These are phyloP conservation scores for Habropoda laboriosa DNA, from an alignment of 1,140 invertebrate species.

Conservation along the genomic window DNA sequence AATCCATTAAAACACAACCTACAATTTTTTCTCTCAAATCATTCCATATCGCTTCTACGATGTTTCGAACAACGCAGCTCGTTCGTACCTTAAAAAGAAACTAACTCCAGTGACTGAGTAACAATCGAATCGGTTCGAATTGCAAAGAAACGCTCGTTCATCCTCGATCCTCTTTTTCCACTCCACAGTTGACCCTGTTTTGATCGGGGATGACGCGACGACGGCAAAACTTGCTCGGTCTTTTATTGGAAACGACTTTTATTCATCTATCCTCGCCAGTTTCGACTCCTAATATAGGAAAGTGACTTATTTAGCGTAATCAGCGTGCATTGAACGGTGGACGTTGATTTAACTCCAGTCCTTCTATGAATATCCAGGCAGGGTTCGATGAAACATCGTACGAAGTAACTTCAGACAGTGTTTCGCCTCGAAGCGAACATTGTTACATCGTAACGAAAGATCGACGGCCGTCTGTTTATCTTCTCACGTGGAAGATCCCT, in stretches of 20 bases:
- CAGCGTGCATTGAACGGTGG: too few species aligned
- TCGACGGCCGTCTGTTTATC: background rate
- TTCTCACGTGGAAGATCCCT: background rate
- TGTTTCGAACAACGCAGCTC: too few species aligned
- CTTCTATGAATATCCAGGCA: background rate
- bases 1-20: background rate
- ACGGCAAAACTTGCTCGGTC: background rate
- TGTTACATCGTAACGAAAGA: background rate
- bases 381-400: background rate
- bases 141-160: background rate
- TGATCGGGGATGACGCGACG: background rate
- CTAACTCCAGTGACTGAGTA: background rate
- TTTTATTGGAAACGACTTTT: background rate
- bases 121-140: background rate
- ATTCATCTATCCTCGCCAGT: background rate
- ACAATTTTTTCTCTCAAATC: fast-evolving
- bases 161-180: background rate
- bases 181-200: background rate
- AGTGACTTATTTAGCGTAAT: background rate
- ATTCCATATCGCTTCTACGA: background rate
- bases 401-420: background rate
- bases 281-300: background rate
- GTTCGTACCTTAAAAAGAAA: background rate
- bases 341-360: background rate
- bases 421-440: background rate